Percentiles rank a stretch among this genome's conserved stretches.
Conservation (phyloP, 2,888 invertebrate genomes). For the Acanthacorydalis orientalis region DNA sequence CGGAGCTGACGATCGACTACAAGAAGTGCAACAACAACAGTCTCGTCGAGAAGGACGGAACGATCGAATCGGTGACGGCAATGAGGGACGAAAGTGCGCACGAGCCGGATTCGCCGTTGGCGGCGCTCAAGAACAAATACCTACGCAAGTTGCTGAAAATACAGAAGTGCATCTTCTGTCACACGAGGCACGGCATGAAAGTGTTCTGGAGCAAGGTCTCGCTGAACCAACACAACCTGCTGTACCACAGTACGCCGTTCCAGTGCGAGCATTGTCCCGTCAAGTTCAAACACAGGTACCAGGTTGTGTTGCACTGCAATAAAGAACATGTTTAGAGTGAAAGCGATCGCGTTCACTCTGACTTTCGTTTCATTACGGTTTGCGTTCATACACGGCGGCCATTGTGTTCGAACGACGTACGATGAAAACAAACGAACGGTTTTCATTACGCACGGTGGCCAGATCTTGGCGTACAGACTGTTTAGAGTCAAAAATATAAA, state of each 20-base stretch:
- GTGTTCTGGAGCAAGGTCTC: slow-evolving; percentile 10
- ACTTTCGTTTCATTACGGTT: no score
- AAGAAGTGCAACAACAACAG: no score
- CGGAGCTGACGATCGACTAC: background rate
- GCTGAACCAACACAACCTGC: slow-evolving; percentile 34
- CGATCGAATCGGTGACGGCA: slow-evolving; percentile 19
- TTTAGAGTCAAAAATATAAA: no score
- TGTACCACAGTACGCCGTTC: slow-evolving; percentile 22
- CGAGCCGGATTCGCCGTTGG: slow-evolving; percentile 12
- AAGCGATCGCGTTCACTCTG: no score
- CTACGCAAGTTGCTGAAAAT: background rate
- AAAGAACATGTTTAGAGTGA: slow-evolving; percentile 20
- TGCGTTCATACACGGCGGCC: no score
- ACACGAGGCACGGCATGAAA: background rate
- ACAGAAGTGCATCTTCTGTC: background rate
- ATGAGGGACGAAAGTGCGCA: slow-evolving; percentile 16
- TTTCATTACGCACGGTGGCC: no score
- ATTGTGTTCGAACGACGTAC: no score
- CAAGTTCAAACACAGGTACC: slow-evolving; percentile 29
- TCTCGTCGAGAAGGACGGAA: slow-evolving; percentile 14
- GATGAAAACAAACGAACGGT: no score
- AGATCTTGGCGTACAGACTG: no score
- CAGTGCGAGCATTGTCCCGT: slow-evolving; percentile 31
- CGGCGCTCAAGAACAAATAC: slow-evolving; percentile 12
- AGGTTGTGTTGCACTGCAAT: slow-evolving; percentile 29